phyloP scores from a whole-genome alignment of 2,888 invertebrate species.

The Eupithecia subfuscata region DNA sequence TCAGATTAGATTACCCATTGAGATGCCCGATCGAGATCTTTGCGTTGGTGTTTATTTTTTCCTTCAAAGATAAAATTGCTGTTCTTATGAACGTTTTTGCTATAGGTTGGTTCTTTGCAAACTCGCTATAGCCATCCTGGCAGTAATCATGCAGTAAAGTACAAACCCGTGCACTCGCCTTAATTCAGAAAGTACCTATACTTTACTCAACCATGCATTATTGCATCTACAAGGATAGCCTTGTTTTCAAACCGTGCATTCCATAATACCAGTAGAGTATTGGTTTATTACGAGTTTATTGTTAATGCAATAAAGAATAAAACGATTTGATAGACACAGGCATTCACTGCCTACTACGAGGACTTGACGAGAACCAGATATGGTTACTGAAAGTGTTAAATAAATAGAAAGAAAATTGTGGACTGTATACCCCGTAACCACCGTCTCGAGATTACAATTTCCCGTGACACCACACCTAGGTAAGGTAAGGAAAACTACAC shows the following conservation, averaged over 20 bases:
- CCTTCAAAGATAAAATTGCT: neutral
- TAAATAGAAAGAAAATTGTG: neutral
- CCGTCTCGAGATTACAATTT: neutral
- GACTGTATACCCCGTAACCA: neutral
- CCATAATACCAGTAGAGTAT: neutral
- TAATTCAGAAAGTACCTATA: neutral
- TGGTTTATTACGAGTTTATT: neutral
- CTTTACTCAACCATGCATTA: neutral
- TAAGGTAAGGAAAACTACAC: neutral
- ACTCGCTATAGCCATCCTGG: neutral
- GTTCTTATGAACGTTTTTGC: neutral
- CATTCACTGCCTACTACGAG: neutral
- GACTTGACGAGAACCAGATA: neutral
- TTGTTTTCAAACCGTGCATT: neutral
- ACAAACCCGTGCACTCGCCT: neutral
- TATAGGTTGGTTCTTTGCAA: neutral
- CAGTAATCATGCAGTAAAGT: neutral
- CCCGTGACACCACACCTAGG: too few relatives aligned
- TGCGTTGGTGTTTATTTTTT: slow-evolving; percentile 6
- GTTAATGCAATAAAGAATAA: neutral
- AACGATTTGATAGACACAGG: neutral
- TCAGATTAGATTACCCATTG: slow-evolving; percentile 36
- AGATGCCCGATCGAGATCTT: slow-evolving; percentile 9
- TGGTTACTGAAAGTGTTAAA: neutral
- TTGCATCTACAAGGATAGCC: neutral